Evolutionary conservation across 1,140 invertebrate species (phyloP).

Genomic region (Cyclina sinensis): DNA sequence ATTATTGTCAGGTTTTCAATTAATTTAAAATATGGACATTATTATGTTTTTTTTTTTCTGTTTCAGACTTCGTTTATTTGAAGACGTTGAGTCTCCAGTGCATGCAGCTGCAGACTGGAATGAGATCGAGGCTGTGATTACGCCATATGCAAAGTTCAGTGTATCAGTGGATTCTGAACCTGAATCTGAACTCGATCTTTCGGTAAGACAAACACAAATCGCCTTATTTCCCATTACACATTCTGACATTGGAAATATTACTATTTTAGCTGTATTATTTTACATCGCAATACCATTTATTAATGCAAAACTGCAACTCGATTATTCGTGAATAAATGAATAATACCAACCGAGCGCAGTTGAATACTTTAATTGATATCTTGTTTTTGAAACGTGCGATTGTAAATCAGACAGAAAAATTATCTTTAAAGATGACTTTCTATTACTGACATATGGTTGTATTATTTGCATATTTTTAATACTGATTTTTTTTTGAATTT

Average conservation of each 20-base stretch:
- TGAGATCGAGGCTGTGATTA: conserved; percentile 9
- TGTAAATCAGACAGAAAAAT: too few relatives aligned
- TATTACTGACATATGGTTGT: too few relatives aligned
- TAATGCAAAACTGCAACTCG: too few relatives aligned
- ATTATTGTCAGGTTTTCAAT: background rate
- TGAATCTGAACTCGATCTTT: background rate
- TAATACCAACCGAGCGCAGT: too few relatives aligned
- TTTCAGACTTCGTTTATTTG: conserved; percentile 36
- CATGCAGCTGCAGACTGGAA: background rate
- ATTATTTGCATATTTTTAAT: too few relatives aligned
- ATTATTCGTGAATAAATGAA: too few relatives aligned
- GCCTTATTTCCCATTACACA: background rate
- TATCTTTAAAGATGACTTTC: too few relatives aligned
- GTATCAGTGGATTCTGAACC: too few relatives aligned
- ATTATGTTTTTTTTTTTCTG: background rate
- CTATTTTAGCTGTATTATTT: background rate
- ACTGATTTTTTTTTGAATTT: background rate
- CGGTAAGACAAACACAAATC: background rate
- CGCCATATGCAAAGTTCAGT: background rate
- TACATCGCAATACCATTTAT: background rate
- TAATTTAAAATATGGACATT: background rate
- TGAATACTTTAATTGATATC: too few relatives aligned
- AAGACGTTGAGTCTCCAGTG: background rate
- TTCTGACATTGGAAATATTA: background rate
- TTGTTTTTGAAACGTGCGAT: too few relatives aligned